phyloP scores from a whole-genome alignment of 2,797 vertebrate species.

The Perodicticus potto region DNA sequence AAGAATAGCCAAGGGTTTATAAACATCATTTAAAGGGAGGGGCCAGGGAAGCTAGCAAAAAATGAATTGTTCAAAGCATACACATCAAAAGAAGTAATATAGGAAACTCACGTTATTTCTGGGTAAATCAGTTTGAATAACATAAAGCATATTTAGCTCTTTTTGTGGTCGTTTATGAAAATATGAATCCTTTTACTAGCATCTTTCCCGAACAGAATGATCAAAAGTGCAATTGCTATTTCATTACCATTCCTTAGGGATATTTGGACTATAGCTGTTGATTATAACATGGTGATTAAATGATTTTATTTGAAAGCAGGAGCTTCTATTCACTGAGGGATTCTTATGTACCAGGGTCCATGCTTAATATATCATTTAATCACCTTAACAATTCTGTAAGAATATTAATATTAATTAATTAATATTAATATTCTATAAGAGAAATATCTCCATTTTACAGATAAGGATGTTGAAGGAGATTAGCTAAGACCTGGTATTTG shows the following conservation, averaged over 20 bases:
- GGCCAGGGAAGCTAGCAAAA: background rate
- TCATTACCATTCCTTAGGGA: background rate
- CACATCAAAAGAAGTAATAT: background rate
- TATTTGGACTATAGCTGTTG: background rate
- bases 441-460: background rate
- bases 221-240: background rate
- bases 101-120: background rate
- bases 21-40: background rate
- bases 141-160: background rate
- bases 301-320: background rate
- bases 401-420: background rate
- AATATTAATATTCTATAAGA: background rate
- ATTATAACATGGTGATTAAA: background rate
- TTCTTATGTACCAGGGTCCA: background rate
- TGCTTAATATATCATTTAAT: background rate
- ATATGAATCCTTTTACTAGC: background rate
- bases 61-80: background rate
- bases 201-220: slow-evolving; percentile 9
- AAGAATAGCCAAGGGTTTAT: background rate
- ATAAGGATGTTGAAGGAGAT: background rate
- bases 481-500: background rate
- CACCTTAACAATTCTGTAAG: background rate
- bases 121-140: background rate
- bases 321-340: background rate
- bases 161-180: background rate